Evolutionary conservation across 2,888 invertebrate genomes (phyloP).

Genomic region (Cephonodes hylas): DNA sequence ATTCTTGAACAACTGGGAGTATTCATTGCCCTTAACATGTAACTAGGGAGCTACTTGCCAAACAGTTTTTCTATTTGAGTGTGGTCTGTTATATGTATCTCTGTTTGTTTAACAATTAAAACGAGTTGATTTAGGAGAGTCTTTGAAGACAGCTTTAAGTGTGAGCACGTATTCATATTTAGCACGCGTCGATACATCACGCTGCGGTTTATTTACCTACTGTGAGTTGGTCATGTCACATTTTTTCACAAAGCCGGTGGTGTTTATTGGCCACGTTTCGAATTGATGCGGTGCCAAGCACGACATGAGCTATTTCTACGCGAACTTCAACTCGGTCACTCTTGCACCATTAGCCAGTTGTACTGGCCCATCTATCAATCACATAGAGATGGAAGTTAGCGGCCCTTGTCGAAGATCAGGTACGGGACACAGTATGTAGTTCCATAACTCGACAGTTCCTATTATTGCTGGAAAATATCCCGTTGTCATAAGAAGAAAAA

Average conservation of each 20-base stretch:
- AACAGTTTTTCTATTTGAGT: background rate
- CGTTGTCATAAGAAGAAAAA: background rate
- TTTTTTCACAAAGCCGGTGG: constrained; percentile 56
- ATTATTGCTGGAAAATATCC: background rate
- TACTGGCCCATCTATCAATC: constrained; percentile 24
- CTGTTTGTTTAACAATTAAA: constrained; percentile 50
- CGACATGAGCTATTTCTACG: constrained; percentile 67
- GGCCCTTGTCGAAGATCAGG: background rate
- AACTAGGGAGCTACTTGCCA: background rate
- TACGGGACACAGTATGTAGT: background rate
- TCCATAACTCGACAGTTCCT: background rate
- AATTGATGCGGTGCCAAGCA: constrained; percentile 70
- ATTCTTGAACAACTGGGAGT: background rate
- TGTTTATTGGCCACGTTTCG: constrained; percentile 50
- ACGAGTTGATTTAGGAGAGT: constrained; percentile 44
- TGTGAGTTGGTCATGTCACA: constrained; percentile 48
- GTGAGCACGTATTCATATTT: constrained; percentile 36
- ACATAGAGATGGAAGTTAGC: background rate
- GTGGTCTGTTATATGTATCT: constrained; percentile 4
- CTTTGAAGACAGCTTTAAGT: constrained; percentile 55
- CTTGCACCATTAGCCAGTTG: constrained; percentile 10
- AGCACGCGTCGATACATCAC: constrained; percentile 44
- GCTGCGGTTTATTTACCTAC: constrained; percentile 55
- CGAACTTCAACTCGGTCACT: constrained; percentile 23
- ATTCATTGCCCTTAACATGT: background rate